These are phyloP conservation scores for Chloropsis cyanopogon DNA, from an alignment of 2,113 vertebrate species.

Conservation along the genomic window DNA sequence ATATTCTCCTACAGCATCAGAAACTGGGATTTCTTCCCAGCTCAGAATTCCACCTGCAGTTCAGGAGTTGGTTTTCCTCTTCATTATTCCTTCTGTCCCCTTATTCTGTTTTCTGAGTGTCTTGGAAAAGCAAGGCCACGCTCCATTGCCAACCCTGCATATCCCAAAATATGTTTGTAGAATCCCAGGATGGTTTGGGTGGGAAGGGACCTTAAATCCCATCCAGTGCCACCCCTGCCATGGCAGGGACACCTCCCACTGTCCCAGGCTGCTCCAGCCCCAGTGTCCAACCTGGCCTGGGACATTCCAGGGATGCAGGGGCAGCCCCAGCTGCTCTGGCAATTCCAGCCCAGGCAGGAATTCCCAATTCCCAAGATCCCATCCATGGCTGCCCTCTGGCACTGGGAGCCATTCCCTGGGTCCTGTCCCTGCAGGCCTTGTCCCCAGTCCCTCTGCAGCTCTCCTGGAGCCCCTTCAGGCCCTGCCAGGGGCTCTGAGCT, in stretches of 20 bases:
- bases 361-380: neutral
- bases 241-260: neutral
- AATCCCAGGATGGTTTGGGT: neutral
- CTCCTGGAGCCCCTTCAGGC: neutral
- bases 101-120: neutral
- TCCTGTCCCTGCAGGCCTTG: neutral
- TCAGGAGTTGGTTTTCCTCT: neutral
- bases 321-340: neutral
- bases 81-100: neutral
- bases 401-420: neutral
- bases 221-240: neutral
- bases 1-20: neutral
- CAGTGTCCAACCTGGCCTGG: neutral
- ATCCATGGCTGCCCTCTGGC: neutral
- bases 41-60: neutral
- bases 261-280: fast-evolving
- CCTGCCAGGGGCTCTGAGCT: fast-evolving
- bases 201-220: fast-evolving
- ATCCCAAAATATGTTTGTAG: neutral
- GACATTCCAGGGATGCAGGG: neutral
- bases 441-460: neutral
- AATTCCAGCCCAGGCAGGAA: neutral
- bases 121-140: neutral
- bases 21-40: neutral
- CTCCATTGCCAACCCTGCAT: neutral